Conservation (phyloP, 1,140 invertebrate genomes). For the Pantala flavescens region DNA sequence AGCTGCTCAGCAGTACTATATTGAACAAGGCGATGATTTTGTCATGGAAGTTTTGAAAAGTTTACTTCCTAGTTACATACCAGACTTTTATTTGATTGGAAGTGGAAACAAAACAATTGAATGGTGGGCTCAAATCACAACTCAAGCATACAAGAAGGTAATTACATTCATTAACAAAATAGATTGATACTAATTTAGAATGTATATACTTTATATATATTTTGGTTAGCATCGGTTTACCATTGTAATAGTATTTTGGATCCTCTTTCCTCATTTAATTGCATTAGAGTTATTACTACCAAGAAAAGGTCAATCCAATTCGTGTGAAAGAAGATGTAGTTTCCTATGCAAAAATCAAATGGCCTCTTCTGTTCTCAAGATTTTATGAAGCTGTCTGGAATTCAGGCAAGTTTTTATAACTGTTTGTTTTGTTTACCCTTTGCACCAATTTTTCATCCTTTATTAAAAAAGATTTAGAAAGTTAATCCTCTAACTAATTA, state of each 20-base stretch:
- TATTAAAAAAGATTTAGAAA: slow-evolving; percentile 11
- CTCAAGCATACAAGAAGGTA: slow-evolving; percentile 44
- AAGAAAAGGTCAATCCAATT: slow-evolving; percentile 38
- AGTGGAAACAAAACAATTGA: slow-evolving; percentile 47
- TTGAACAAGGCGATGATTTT: slow-evolving; percentile 61
- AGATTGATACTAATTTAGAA: too few relatives aligned
- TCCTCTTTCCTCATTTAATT: too few relatives aligned
- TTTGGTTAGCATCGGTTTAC: too few relatives aligned
- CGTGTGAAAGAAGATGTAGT: slow-evolving; percentile 79
- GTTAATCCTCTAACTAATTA: too few relatives aligned
- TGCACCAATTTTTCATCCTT: not conserved
- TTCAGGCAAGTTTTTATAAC: slow-evolving; percentile 30
- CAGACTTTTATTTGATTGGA: slow-evolving; percentile 59
- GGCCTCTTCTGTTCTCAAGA: slow-evolving; percentile 87
- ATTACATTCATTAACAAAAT: too few relatives aligned
- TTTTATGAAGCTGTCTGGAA: slow-evolving; percentile 62
- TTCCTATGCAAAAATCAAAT: slow-evolving; percentile 80
- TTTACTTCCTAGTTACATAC: slow-evolving; percentile 69
- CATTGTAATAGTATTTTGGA: too few relatives aligned
- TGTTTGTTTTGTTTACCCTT: too few relatives aligned
- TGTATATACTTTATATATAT: too few relatives aligned
- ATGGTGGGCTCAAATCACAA: slow-evolving; percentile 60
- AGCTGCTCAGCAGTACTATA: slow-evolving; percentile 78
- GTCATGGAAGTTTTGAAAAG: slow-evolving; percentile 56
- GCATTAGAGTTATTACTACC: slow-evolving; percentile 43